Evolutionary conservation across 2,113 vertebrate species (phyloP).

Genomic region (Pan paniscus): DNA sequence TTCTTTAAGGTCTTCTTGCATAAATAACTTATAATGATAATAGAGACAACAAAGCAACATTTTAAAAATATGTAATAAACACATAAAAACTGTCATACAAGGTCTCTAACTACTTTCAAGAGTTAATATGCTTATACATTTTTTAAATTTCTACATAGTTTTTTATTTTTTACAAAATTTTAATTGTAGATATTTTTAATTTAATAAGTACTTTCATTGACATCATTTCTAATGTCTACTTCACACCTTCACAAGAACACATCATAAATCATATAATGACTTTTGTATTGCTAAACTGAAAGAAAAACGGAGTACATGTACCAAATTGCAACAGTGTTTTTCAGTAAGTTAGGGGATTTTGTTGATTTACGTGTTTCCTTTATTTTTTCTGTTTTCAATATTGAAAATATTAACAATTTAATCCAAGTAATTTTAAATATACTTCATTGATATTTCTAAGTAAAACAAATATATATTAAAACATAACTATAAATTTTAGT

Average conservation of each 20-base stretch:
- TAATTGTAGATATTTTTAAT: background rate
- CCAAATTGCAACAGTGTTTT: background rate
- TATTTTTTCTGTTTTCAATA: background rate
- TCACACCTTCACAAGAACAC: background rate
- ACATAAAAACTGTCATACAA: background rate
- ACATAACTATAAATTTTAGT: background rate
- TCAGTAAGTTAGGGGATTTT: background rate
- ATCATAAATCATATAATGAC: background rate
- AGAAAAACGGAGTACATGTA: background rate
- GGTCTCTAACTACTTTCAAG: background rate
- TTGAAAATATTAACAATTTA: background rate
- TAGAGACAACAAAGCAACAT: background rate
- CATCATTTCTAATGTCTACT: background rate
- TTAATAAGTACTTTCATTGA: background rate
- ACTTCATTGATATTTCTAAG: fast-evolving
- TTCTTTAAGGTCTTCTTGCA: background rate
- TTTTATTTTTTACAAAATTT: background rate
- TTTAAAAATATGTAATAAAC: background rate
- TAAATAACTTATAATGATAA: background rate
- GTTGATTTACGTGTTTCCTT: background rate
- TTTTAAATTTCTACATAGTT: background rate
- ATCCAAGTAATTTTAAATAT: background rate
- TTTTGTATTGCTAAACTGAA: background rate
- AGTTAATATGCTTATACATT: background rate
- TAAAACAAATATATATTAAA: background rate